Conservation (phyloP, 2,797 vertebrate genomes). For the Zenarchopterus dispar region DNA sequence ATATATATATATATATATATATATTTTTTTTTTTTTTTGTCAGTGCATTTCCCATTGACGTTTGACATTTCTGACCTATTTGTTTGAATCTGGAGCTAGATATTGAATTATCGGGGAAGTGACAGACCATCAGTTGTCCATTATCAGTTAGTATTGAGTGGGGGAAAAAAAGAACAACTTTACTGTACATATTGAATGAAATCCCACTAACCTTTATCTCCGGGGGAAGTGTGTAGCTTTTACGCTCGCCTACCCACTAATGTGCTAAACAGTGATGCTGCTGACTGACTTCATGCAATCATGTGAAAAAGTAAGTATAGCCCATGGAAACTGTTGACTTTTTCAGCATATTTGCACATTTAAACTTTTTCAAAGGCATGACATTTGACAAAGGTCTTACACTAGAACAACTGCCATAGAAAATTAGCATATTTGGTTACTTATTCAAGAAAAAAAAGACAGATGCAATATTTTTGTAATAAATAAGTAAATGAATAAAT, state of each 20-base stretch:
- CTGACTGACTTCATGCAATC: slow-evolving; percentile 7
- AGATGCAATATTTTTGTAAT: no score
- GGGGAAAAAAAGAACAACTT: slow-evolving; percentile 58
- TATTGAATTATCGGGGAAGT: slow-evolving; percentile 57
- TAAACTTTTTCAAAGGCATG: background rate
- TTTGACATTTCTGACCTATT: slow-evolving; percentile 43
- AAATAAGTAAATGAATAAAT: no score
- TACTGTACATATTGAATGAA: slow-evolving; percentile 66
- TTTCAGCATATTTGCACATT: background rate
- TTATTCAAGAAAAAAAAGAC: no score
- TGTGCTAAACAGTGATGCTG: slow-evolving; percentile 44
- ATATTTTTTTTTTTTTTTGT: no score
- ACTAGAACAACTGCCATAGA: background rate
- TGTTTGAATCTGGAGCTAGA: slow-evolving; percentile 17
- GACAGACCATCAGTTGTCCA: slow-evolving; percentile 33
- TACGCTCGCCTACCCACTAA: slow-evolving; percentile 30
- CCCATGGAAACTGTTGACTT: background rate
- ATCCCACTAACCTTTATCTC: slow-evolving; percentile 64
- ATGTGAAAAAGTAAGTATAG: background rate
- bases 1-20: no score
- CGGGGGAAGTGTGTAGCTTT: slow-evolving; percentile 45
- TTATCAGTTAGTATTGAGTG: slow-evolving; percentile 59
- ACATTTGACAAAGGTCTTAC: background rate
- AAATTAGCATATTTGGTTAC: no score
- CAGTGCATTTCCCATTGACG: slow-evolving; percentile 3